A percentile compares a stretch with the other conserved stretches of the same genome.
These are phyloP conservation scores for Oryzias curvinotus DNA, from an alignment of 2,113 vertebrate genomes.

Conservation along the genomic window DNA sequence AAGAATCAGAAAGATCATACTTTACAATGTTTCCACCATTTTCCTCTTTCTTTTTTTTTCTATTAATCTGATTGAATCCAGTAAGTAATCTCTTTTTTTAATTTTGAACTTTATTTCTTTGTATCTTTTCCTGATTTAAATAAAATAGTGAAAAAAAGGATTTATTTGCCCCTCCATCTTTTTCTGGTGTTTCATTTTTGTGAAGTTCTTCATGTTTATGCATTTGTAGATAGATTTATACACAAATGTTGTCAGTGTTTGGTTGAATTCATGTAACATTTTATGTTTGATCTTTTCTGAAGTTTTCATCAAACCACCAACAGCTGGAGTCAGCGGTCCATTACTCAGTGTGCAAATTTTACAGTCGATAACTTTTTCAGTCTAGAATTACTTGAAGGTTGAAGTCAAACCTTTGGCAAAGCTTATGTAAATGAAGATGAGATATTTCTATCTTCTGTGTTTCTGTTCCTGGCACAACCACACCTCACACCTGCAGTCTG, in stretches of 20 bases:
- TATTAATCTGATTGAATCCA: too few relatives aligned
- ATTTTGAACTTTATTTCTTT: background rate
- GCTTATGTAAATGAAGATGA: slow-evolving; percentile 35
- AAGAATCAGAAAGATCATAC: background rate
- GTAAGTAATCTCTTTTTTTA: too few relatives aligned
- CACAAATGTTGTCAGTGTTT: background rate
- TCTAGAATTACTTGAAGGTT: slow-evolving; percentile 9
- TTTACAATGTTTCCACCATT: too few relatives aligned
- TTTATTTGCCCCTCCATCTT: slow-evolving; percentile 6
- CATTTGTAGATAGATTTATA: background rate
- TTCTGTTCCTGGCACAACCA: slow-evolving; percentile 44
- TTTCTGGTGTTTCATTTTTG: too few relatives aligned
- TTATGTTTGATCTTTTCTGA: background rate
- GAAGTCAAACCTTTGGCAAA: slow-evolving; percentile 27
- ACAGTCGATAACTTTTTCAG: slow-evolving; percentile 1
- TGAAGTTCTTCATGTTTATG: background rate
- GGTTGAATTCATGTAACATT: background rate
- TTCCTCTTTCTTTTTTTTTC: too few relatives aligned
- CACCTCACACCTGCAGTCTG: slow-evolving; percentile 48
- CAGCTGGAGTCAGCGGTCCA: slow-evolving; percentile 29
- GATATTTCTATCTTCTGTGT: slow-evolving; percentile 47
- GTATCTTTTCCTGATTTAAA: too few relatives aligned
- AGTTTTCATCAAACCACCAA: background rate
- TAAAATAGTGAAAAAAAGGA: background rate
- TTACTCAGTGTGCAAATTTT: slow-evolving; percentile 17